Evolutionary conservation across 1,140 invertebrate genomes (phyloP).

Genomic region (Seison nebaliae): DNA sequence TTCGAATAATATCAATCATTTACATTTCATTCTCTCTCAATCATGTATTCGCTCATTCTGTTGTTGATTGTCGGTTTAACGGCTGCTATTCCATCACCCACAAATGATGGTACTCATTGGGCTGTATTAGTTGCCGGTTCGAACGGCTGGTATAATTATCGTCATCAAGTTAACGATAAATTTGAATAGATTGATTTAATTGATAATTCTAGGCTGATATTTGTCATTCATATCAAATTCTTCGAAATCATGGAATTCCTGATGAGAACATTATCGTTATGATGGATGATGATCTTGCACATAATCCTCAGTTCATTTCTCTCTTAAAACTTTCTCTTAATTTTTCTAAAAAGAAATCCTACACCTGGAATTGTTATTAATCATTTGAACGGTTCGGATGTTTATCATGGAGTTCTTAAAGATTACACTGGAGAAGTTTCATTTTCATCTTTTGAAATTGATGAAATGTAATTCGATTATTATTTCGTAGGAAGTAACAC

Average conservation of each 20-base stretch:
- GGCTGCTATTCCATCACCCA: too few species aligned
- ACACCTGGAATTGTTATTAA: constrained; percentile 36
- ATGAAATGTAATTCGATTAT: constrained; percentile 4
- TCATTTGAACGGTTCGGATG: constrained; percentile 34
- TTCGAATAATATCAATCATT: too few species aligned
- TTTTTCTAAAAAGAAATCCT: constrained; percentile 32
- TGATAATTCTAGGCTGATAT: constrained; percentile 32
- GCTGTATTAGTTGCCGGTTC: constrained; percentile 37
- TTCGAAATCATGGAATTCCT: constrained; percentile 34
- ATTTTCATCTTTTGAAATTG: background rate
- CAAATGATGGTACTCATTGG: constrained; percentile 30
- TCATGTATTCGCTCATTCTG: too few species aligned
- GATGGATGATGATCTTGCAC: constrained; percentile 40
- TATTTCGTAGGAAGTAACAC: constrained; percentile 30
- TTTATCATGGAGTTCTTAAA: constrained; percentile 34
- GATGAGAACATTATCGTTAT: constrained; percentile 36
- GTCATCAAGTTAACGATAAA: constrained; percentile 39
- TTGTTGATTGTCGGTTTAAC: too few species aligned
- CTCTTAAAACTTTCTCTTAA: background rate
- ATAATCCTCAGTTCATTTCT: constrained; percentile 26
- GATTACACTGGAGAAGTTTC: constrained; percentile 34
- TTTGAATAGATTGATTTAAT: background rate
- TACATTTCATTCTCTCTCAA: too few species aligned
- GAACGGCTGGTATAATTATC: constrained; percentile 34
- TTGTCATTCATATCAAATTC: constrained; percentile 37